A percentile compares a stretch with the other conserved stretches of the same genome.
phyloP scores from a whole-genome alignment of 2,797 vertebrate genomes.

The Scomberomorus guttatus region DNA sequence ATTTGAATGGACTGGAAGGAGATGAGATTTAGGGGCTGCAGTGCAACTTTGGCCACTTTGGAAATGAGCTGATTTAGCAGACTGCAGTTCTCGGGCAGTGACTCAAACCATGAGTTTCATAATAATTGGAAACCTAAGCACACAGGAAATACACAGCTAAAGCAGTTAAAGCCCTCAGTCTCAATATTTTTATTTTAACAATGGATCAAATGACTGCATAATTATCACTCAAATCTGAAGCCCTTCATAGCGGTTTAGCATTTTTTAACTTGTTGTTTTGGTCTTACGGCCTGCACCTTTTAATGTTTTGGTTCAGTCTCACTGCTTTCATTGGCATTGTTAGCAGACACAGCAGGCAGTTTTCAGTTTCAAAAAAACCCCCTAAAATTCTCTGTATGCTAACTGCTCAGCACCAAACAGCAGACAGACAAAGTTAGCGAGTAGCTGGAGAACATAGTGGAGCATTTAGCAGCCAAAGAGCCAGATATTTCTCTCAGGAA shows the following conservation, averaged over 20 bases:
- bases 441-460: too few relatives aligned
- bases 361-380: not conserved
- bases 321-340: not conserved
- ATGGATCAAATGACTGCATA: not conserved
- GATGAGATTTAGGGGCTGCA: constrained; percentile 38
- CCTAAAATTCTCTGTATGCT: not conserved
- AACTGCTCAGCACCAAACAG: not conserved
- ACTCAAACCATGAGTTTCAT: constrained; percentile 8
- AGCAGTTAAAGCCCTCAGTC: not conserved
- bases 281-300: not conserved
- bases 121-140: not conserved
- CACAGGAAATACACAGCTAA: not conserved
- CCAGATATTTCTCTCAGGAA: too few relatives aligned
- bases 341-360: not conserved
- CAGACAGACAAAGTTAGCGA: too few relatives aligned
- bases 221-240: not conserved
- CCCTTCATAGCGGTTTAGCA: too few relatives aligned
- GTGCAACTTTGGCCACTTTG: constrained; percentile 34
- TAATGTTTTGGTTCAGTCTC: not conserved
- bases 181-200: not conserved
- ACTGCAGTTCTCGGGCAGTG: constrained; percentile 17
- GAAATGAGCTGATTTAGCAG: constrained; percentile 36
- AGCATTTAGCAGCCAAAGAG: too few relatives aligned
- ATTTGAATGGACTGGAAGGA: constrained; percentile 28
- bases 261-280: not conserved